These are phyloP conservation scores for Trachops cirrhosus DNA, from an alignment of 2,797 vertebrate genomes.

Conservation along the genomic window DNA sequence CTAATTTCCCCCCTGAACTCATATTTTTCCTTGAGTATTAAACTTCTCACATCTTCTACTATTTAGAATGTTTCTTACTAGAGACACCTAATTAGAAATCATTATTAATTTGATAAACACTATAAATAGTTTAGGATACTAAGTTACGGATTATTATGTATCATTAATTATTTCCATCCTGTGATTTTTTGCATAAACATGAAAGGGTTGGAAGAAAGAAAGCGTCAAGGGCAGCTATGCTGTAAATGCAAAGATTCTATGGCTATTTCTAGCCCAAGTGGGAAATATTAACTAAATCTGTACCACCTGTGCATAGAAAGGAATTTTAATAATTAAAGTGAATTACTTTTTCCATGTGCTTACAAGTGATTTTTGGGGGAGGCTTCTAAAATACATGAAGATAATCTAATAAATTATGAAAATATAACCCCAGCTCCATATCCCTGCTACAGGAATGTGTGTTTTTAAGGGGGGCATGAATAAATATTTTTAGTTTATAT, in stretches of 20 bases:
- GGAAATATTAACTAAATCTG: not conserved
- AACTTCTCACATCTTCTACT: not conserved
- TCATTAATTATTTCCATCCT: not conserved
- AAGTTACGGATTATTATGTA: not conserved
- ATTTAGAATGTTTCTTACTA: not conserved
- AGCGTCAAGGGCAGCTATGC: not conserved
- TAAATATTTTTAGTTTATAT: not conserved
- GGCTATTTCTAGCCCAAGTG: not conserved
- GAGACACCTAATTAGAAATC: not conserved
- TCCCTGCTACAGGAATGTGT: not conserved
- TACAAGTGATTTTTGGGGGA: not conserved
- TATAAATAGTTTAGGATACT: not conserved
- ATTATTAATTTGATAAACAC: not conserved
- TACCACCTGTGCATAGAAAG: not conserved
- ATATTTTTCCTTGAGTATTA: not conserved
- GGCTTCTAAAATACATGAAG: not conserved
- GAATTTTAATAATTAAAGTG: not conserved
- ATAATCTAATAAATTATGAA: not conserved
- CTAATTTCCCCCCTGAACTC: not conserved
- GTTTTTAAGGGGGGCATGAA: not conserved
- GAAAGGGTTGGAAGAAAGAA: not conserved
- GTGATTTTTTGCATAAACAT: not conserved
- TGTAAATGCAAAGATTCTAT: not conserved
- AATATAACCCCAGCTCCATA: not conserved
- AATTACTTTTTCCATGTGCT: not conserved